Conservation (phyloP, 2,113 vertebrate genomes). For the Urocitellus parryii region DNA sequence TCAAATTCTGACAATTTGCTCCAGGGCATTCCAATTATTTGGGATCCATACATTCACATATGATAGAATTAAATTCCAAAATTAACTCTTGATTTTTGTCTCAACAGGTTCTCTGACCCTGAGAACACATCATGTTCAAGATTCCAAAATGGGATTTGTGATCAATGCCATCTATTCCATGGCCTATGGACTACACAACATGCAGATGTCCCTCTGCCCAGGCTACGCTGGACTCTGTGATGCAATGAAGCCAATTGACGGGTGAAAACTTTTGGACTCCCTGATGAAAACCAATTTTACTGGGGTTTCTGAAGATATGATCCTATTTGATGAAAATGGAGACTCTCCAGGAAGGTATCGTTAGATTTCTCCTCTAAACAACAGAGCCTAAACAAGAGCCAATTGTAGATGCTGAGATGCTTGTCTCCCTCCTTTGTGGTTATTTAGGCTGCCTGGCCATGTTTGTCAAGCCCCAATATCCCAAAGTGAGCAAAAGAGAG, state of each 20-base stretch:
- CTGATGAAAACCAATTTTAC: constrained; percentile 99
- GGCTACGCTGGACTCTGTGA: constrained; percentile 95
- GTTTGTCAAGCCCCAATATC: background rate
- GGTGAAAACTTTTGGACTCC: constrained; percentile 95
- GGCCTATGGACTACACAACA: constrained; percentile 98
- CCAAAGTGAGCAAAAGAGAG: background rate
- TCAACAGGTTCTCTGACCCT: constrained; percentile 93
- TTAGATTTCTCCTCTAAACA: background rate
- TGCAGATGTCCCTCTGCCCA: constrained; percentile 94
- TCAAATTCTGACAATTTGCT: constrained; percentile 7
- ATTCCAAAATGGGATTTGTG: constrained; percentile 99
- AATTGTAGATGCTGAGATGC: background rate
- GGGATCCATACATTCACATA: background rate
- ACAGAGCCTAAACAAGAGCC: background rate
- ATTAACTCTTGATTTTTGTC: constrained; percentile 58
- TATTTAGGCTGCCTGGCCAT: background rate
- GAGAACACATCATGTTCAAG: constrained; percentile 95
- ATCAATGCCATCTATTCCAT: constrained; percentile 99
- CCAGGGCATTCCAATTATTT: background rate
- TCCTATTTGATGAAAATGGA: constrained; percentile 97
- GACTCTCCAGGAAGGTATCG: constrained; percentile 97
- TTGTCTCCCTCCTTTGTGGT: background rate
- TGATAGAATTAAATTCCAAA: background rate
- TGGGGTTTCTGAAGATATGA: constrained; percentile 96
- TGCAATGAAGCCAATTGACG: constrained; percentile 97